Evolutionary conservation across 2,888 invertebrate species (phyloP), one percentile per base, ranked within the genome.

Genomic region (Brassicogethes aeneus): DNA sequence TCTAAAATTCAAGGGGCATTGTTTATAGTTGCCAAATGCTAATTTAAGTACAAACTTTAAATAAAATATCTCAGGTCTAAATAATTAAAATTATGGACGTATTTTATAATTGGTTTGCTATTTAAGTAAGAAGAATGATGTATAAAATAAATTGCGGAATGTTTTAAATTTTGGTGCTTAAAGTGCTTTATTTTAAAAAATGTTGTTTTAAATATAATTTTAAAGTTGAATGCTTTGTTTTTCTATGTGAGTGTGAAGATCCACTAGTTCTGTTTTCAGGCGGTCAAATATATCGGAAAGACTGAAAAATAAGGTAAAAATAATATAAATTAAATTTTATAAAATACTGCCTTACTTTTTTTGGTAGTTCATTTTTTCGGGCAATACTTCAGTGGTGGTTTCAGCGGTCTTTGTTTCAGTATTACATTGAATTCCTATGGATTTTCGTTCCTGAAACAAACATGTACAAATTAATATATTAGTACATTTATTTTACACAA

Each of bases 241-340:
- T 47, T 62, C 59, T 15, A 68, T 57, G 40, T 65, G 64, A n/a
- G 50, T 55, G 48, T 68, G 66, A 15, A 68, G 55, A 31, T 62
- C 57, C 3, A 61, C 54, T 7, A 68, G 50, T 53, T 68, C 66
- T 23, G 50, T 56, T 53, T 64, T 66, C 17, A 68, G 55, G 50
- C 63, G 62, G 17, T 64, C 63, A 43, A 66, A 68, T 34, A 67
- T 64, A 12, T 59, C 59, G 12, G 63, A 51, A 29, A 68, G 55
- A 47, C 68, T 68, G 43, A 47, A 60, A 59, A 43, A 50, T 34
- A 44, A 36, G 29, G 35, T 34, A 5, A 43, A 17, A 34, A 30
- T 2, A 17, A 40, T 40, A 2, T 23, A 33, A 32, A 16, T 30
- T 17, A 32, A 43, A 15, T 34, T 38, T 36, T 3, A 13, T 36